Evolutionary conservation across 1,140 invertebrate genomes (phyloP), one percentile per base, ranked within the genome.

Genomic region (Lepeophtheirus salmonis): DNA sequence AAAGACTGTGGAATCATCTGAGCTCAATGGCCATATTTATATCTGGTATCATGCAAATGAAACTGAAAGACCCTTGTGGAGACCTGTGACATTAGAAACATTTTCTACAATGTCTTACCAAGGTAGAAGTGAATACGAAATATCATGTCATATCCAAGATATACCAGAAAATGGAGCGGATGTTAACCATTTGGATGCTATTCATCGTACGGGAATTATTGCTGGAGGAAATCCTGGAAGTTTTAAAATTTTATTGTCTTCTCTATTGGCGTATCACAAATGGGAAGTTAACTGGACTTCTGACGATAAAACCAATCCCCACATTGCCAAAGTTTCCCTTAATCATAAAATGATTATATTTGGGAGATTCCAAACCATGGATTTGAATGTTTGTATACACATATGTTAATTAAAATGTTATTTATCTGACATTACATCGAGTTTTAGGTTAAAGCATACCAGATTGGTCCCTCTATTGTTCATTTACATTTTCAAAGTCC

Each of bases 141-240:
- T 89, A 49, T 81, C 74, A 51, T 70, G 73, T 64, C 30, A 17
- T 22, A 60, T 66, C 10, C 68, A 91, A 83, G 89, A 92, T 67
- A 85, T 92, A 50, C 86, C 88, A 0, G 88, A 92, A 71, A 94
- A 94, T 66, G 89, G 86, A 0, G 84, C 86, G 0, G 89, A 94
- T 68, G 73, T 83, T 1, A 80, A 81, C 0, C 89, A 92, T 68
- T 72, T 94, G 12, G 77, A 76, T 55, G 77, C 80, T 0, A 75
- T 92, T 0, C 88, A 92, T 65, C 77, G 76, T 21, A 71, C 78
- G 17, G 67, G 75, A 25, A 69, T 83, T 65, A 65, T 85, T 30
- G 65, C 76, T 21, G 76, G 80, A 23, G 68, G 75, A 1, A 70
- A 76, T 56, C 68, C 76, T 22, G 67, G 67, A n/a, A 61, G 53